phyloP scores from a whole-genome alignment of 35 echinoderm and acorn worm genomes.

The Ophiothrix spiculata region DNA sequence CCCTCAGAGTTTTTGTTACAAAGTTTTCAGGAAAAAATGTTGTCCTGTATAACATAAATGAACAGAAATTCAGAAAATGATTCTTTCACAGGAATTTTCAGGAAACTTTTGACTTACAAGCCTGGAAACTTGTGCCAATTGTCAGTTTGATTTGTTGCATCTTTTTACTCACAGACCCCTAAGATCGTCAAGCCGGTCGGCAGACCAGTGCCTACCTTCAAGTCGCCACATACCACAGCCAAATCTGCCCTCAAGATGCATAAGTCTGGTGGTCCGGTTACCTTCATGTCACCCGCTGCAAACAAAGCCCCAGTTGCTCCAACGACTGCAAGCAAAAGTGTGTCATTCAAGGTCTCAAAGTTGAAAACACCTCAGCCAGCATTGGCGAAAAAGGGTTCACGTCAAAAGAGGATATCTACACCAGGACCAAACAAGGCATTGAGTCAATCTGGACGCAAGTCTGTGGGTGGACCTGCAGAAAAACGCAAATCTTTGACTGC shows the following conservation, averaged over 20 bases:
- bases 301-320: background rate
- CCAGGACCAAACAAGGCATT: conserved; percentile 43
- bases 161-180: background rate
- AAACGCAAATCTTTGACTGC: conserved; percentile 50
- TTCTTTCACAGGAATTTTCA: too few relatives aligned
- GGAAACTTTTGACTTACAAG: too few relatives aligned
- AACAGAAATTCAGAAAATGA: too few relatives aligned
- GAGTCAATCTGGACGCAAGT: conserved; percentile 5
- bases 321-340: conserved; percentile 23
- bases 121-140: too few relatives aligned
- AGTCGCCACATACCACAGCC: background rate
- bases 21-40: too few relatives aligned
- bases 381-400: conserved; percentile 21
- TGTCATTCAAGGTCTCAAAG: conserved; percentile 68
- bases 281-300: conserved; percentile 2
- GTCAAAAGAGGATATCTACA: conserved; percentile 39
- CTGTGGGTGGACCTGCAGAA: background rate
- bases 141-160: background rate
- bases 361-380: conserved; percentile 65
- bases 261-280: background rate
- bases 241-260: background rate
- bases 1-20: too few relatives aligned
- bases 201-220: background rate
- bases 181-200: background rate
- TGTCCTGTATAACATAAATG: too few relatives aligned